A percentile compares a stretch with the other conserved stretches of the same genome.
These are phyloP conservation scores for Pteronura brasiliensis DNA, from an alignment of 2,113 vertebrate genomes.

Conservation along the genomic window DNA sequence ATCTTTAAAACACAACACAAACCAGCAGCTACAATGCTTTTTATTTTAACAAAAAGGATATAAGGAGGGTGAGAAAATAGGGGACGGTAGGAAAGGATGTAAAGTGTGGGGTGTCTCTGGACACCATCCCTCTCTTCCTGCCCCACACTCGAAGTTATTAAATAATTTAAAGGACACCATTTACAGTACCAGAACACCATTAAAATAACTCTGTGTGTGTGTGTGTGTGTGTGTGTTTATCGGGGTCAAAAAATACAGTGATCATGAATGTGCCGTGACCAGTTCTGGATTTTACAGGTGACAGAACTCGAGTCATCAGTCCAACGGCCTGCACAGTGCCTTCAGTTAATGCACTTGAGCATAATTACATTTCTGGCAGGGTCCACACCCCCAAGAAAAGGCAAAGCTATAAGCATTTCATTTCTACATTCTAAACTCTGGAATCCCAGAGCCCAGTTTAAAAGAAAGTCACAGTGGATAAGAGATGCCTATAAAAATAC, in stretches of 20 bases:
- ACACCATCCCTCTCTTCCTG: slow-evolving; percentile 83
- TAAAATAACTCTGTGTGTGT: slow-evolving; percentile 85
- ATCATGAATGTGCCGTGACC: slow-evolving; percentile 91
- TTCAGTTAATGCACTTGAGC: slow-evolving; percentile 83
- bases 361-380: slow-evolving; percentile 81
- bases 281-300: slow-evolving; percentile 82
- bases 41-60: slow-evolving; percentile 86
- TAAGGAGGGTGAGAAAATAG: slow-evolving; percentile 61
- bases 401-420: slow-evolving; percentile 84
- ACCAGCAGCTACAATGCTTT: slow-evolving; percentile 77
- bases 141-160: slow-evolving; percentile 87
- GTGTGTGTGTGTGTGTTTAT: slow-evolving; percentile 70
- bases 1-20: slow-evolving; percentile 73
- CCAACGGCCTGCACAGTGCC: slow-evolving; percentile 85
- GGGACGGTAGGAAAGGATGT: slow-evolving; percentile 79
- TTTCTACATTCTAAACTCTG: slow-evolving; percentile 83
- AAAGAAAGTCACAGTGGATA: slow-evolving; percentile 93
- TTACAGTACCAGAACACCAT: slow-evolving; percentile 93
- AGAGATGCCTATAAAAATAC: slow-evolving; percentile 92
- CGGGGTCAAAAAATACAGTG: slow-evolving; percentile 90
- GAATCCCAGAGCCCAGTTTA: slow-evolving; percentile 81
- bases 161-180: slow-evolving; percentile 94
- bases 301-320: slow-evolving; percentile 83
- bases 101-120: slow-evolving; percentile 84
- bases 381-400: slow-evolving; percentile 79